phyloP scores from a whole-genome alignment of 1,140 invertebrate genomes.

The Drosophila pseudoananassae region DNA sequence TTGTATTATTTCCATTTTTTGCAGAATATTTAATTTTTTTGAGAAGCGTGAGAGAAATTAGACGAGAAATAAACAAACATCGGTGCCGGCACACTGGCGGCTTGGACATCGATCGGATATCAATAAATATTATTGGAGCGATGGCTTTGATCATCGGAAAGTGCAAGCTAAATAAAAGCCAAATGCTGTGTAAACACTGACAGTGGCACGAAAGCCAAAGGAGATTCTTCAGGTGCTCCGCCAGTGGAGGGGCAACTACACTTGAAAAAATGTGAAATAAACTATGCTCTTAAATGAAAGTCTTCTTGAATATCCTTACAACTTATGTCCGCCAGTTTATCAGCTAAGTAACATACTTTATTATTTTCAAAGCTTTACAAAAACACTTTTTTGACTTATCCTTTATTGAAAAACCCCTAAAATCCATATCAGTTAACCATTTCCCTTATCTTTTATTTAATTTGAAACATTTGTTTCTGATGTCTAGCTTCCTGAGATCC shows the following conservation, averaged over 20 bases:
- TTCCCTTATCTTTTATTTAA: no score
- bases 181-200: slow-evolving; percentile 51
- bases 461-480: neutral
- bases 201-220: neutral
- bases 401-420: no score
- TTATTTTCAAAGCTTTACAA: no score
- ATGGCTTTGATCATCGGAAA: slow-evolving; percentile 39
- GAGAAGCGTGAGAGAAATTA: neutral
- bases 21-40: neutral
- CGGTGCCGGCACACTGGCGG: no score
- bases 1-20: neutral
- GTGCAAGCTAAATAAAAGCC: slow-evolving; percentile 55
- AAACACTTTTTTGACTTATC: no score
- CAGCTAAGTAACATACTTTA: no score
- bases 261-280: neutral
- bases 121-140: slow-evolving; percentile 56
- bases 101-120: slow-evolving; percentile 21
- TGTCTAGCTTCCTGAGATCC: no score
- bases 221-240: neutral
- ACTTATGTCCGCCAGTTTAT: no score
- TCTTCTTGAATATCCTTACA: no score
- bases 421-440: no score
- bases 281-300: no score
- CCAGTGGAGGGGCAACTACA: neutral
- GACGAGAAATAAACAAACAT: neutral